Evolutionary conservation across 2,113 vertebrate genomes (phyloP).

Genomic region (Oreamnos americanus): DNA sequence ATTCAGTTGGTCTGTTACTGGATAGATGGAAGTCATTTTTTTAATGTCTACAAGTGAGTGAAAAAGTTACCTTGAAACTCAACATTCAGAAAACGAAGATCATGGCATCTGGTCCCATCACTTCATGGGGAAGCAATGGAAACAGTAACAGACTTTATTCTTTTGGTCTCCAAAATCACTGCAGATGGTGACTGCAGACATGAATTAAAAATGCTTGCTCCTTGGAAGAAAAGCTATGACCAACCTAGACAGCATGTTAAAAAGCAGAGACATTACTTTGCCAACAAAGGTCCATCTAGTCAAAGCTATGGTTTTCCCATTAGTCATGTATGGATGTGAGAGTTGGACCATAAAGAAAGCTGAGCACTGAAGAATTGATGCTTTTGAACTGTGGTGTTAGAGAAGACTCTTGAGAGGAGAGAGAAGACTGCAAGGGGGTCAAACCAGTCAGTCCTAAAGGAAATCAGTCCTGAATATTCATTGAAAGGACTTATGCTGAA

Average conservation of each 20-base stretch:
- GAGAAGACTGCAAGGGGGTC: background rate
- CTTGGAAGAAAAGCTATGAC: background rate
- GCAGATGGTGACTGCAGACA: background rate
- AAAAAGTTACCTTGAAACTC: background rate
- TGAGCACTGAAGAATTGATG: background rate
- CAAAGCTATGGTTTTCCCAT: background rate
- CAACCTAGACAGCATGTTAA: background rate
- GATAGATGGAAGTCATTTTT: background rate
- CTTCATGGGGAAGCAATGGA: background rate
- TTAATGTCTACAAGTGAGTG: background rate
- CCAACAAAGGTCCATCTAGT: background rate
- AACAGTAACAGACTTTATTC: background rate
- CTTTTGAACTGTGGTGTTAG: background rate
- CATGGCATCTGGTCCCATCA: accelerated
- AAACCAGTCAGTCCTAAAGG: background rate
- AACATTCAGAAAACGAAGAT: background rate
- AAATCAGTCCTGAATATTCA: background rate
- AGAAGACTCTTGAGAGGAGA: background rate
- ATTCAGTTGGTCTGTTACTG: background rate
- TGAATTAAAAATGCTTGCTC: background rate
- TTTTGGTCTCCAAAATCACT: background rate
- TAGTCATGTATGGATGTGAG: background rate
- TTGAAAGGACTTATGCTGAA: background rate
- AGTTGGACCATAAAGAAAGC: background rate
- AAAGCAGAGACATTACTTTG: background rate